Evolutionary conservation across 2,888 invertebrate species (phyloP).

Genomic region (Agrochola litura): DNA sequence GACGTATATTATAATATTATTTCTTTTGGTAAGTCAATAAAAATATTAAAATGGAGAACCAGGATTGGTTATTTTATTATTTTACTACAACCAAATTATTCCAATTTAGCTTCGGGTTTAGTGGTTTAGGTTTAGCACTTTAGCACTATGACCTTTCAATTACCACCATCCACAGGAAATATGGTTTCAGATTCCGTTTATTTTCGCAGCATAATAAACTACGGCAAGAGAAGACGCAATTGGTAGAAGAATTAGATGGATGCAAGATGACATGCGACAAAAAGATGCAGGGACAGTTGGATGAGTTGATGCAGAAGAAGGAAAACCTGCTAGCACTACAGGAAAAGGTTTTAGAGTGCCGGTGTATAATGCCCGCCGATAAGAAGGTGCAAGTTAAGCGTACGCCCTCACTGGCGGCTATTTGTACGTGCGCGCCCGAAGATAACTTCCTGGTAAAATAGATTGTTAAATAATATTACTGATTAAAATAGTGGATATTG

Average conservation of each 20-base stretch:
- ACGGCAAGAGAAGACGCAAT: constrained; percentile 74
- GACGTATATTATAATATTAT: background rate
- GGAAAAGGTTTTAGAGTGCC: constrained; percentile 78
- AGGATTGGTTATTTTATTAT: background rate
- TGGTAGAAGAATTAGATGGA: constrained; percentile 80
- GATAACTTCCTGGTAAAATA: constrained; percentile 75
- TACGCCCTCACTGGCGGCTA: constrained; percentile 83
- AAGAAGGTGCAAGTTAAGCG: constrained; percentile 79
- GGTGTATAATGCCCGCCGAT: constrained; percentile 82
- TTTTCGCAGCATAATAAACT: constrained; percentile 75
- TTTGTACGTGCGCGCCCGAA: constrained; percentile 81
- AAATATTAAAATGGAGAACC: background rate
- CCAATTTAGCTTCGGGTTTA: background rate
- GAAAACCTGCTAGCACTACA: constrained; percentile 72
- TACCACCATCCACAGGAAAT: background rate
- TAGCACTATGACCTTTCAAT: background rate
- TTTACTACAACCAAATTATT: background rate
- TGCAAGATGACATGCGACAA: constrained; percentile 79
- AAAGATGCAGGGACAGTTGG: constrained; percentile 73
- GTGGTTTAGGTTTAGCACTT: too few relatives aligned
- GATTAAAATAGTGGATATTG: background rate
- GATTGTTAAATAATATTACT: background rate
- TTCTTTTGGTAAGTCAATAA: background rate
- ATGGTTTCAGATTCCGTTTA: background rate
- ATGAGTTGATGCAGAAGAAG: constrained; percentile 76